Conservation (phyloP, 2,113 vertebrate species). For the Tonatia bakeri region DNA sequence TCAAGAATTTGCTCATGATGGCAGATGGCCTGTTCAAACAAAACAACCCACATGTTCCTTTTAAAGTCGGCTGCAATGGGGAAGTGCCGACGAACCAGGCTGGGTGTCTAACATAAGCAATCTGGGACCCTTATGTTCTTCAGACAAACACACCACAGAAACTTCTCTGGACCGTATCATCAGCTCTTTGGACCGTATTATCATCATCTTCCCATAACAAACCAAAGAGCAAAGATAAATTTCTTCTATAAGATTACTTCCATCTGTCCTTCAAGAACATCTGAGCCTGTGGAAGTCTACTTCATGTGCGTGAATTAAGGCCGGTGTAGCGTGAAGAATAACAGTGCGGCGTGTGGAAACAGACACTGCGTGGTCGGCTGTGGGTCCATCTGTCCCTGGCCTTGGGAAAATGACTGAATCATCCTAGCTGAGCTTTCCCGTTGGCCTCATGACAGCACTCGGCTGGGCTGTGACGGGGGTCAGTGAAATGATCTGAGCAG, state of each 20-base stretch:
- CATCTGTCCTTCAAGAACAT: conserved; percentile 60
- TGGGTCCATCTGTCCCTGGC: background rate
- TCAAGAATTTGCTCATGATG: conserved; percentile 42
- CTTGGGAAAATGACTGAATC: background rate
- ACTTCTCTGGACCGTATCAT: conserved; percentile 38
- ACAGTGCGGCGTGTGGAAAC: background rate
- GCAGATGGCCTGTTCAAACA: conserved; percentile 38
- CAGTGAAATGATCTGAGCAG: background rate
- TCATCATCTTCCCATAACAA: conserved; percentile 54
- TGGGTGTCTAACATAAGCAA: background rate
- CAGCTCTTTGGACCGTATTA: conserved; percentile 27
- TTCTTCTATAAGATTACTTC: conserved; percentile 45
- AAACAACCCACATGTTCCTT: conserved; percentile 35
- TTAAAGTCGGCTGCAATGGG: conserved; percentile 8
- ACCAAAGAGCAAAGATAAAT: background rate
- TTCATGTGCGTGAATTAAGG: background rate
- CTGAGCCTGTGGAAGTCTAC: conserved; percentile 30
- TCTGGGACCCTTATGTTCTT: conserved; percentile 10
- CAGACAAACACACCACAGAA: conserved; percentile 3
- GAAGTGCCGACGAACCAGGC: background rate
- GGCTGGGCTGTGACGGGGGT: background rate
- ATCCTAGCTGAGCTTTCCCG: background rate
- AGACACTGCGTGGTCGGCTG: background rate
- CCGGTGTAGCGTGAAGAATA: background rate
- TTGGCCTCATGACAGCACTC: background rate